phyloP scores from a whole-genome alignment of 2,113 vertebrate genomes.

The Calyptommatus sinebrachiatus region DNA sequence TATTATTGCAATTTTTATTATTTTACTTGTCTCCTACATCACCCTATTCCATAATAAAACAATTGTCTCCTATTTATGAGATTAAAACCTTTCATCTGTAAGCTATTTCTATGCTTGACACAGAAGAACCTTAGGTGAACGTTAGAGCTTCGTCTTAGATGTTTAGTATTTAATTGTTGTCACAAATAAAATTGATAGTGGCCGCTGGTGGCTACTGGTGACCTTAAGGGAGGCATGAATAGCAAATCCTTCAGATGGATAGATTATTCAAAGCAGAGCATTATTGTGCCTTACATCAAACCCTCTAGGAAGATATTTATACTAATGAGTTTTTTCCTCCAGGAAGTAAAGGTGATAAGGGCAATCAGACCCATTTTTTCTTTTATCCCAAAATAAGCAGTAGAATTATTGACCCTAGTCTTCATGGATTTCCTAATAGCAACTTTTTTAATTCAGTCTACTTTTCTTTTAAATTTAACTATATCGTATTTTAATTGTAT shows the following conservation, averaged over 20 bases:
- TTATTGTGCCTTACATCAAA: too few relatives aligned
- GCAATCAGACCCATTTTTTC: too few relatives aligned
- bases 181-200: neutral
- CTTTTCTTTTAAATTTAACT: neutral
- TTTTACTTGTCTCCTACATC: constrained; percentile 9
- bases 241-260: neutral
- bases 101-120: neutral
- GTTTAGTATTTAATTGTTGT: neutral
- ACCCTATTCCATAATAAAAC: neutral
- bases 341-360: too few relatives aligned
- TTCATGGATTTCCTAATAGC: too few relatives aligned
- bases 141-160: neutral
- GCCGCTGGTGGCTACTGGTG: neutral
- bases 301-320: too few relatives aligned
- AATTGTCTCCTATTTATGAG: neutral
- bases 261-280: too few relatives aligned
- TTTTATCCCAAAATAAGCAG: too few relatives aligned
- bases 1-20: neutral
- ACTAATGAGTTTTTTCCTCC: too few relatives aligned
- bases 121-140: neutral
- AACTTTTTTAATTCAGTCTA: neutral
- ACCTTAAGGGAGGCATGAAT: neutral
- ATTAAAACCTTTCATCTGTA: too few relatives aligned
- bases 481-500: neutral
- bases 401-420: too few relatives aligned